Percentiles rank a stretch among this genome's conserved stretches.
Conservation (phyloP, 2,113 vertebrate species). For the Manacus vitellinus region DNA sequence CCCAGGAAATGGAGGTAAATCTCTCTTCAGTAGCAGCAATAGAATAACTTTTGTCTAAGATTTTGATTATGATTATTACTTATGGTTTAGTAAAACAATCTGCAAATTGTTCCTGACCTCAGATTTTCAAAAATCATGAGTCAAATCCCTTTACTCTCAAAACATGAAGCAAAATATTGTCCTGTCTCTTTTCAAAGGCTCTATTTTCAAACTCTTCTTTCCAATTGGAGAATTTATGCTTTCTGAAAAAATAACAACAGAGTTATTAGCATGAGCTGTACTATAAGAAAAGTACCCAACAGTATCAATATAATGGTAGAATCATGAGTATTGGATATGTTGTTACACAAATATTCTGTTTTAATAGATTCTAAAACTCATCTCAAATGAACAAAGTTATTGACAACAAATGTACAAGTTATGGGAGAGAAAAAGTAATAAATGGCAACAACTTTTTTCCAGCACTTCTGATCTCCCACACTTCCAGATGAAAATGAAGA, state of each 20-base stretch:
- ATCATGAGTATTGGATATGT: neutral
- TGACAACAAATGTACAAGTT: neutral
- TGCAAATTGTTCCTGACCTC: slow-evolving; percentile 51
- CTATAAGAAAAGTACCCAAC: neutral
- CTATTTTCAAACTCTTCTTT: neutral
- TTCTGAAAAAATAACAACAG: neutral
- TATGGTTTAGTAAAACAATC: slow-evolving; percentile 30
- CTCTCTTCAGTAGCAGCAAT: neutral
- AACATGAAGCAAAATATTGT: neutral
- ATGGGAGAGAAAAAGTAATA: neutral
- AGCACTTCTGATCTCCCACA: neutral
- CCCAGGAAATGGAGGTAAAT: slow-evolving; percentile 31
- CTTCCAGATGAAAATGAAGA: neutral
- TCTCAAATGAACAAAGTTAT: neutral
- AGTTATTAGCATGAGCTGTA: neutral
- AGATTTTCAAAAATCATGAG: slow-evolving; percentile 13
- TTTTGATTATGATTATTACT: slow-evolving; percentile 53
- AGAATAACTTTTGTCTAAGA: slow-evolving; percentile 24
- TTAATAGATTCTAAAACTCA: neutral
- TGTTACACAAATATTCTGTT: neutral
- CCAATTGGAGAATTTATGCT: neutral
- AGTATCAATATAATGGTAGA: neutral
- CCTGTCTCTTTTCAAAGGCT: neutral
- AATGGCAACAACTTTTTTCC: neutral
- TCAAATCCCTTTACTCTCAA: neutral